Percentiles rank a stretch among this genome's conserved stretches.
These are phyloP conservation scores for Dendrocincla fuliginosa DNA, from an alignment of 2,797 vertebrate species.

Conservation along the genomic window DNA sequence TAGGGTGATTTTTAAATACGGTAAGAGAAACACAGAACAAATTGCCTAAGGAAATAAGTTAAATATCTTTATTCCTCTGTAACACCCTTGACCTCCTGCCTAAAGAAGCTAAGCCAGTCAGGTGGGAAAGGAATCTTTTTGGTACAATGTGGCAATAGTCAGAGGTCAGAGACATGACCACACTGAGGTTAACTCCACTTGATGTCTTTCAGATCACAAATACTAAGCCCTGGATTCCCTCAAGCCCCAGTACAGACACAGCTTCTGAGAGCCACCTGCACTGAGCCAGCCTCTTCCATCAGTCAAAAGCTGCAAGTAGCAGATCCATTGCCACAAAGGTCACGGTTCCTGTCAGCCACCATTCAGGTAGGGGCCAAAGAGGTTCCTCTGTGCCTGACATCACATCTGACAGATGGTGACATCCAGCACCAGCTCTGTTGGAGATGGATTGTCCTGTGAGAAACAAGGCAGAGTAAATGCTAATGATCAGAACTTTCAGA, in stretches of 20 bases:
- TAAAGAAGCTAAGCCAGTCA: neutral
- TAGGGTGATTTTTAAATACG: neutral
- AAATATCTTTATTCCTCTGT: neutral
- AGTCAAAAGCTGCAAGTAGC: neutral
- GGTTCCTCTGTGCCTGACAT: neutral
- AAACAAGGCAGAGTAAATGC: neutral
- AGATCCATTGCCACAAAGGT: neutral
- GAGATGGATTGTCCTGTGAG: neutral
- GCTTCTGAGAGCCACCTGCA: neutral
- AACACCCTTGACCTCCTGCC: neutral
- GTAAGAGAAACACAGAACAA: neutral
- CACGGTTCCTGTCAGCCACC: constrained; percentile 22
- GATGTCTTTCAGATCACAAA: neutral
- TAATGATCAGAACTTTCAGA: neutral
- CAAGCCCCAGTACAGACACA: neutral
- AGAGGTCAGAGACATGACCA: neutral
- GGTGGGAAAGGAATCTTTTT: neutral
- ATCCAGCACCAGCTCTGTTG: neutral
- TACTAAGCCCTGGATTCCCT: neutral
- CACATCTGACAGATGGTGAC: neutral
- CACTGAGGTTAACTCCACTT: neutral
- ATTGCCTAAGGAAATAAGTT: neutral
- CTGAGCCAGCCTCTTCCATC: neutral
- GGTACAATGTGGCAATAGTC: neutral
- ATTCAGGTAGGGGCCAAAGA: constrained; percentile 25